Conservation (phyloP, 30 jellyfish, hydroid and myxozoan genomes). For the Chironex yamaguchii region DNA sequence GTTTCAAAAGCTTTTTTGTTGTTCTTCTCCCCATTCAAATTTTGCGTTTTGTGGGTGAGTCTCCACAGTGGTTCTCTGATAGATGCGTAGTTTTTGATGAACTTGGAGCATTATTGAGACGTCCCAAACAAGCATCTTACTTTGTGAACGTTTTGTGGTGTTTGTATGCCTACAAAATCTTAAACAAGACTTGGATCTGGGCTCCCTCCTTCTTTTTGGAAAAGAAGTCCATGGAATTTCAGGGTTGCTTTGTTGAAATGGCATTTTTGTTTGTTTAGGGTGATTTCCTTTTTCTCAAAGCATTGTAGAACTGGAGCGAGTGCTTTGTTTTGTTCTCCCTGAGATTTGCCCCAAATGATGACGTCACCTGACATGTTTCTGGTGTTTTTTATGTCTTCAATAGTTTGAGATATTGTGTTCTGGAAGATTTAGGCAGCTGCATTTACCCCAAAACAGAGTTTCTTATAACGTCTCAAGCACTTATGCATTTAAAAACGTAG, state of each 20-base stretch:
- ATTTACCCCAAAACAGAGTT: constrained; percentile 15
- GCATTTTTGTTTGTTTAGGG: constrained; percentile 63
- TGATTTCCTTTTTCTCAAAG: constrained; percentile 13
- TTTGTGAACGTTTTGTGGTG: constrained; percentile 33
- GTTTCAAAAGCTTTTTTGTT: constrained; percentile 36
- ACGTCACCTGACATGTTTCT: constrained; percentile 50
- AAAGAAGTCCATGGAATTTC: constrained; percentile 59
- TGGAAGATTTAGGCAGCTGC: constrained; percentile 25
- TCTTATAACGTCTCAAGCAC: not conserved
- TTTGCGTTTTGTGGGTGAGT: constrained; percentile 15
- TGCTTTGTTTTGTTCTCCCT: constrained; percentile 45
- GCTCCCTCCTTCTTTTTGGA: constrained; percentile 61
- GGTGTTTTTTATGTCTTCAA: constrained; percentile 31
- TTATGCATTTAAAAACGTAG: too few species aligned
- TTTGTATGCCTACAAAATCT: constrained; percentile 53
- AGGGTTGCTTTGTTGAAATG: constrained; percentile 58
- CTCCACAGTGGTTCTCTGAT: constrained; percentile 42
- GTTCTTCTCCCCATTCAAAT: constrained; percentile 40
- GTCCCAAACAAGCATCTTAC: not conserved
- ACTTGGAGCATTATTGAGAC: not conserved
- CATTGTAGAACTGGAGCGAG: constrained; percentile 13
- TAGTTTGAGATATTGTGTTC: constrained; percentile 40
- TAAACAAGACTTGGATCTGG: constrained; percentile 67
- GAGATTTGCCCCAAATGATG: constrained; percentile 43
- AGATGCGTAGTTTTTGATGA: not conserved